Evolutionary conservation across 2,113 vertebrate species (phyloP), one percentile per base, ranked within the genome.

Genomic region (Otis tarda): DNA sequence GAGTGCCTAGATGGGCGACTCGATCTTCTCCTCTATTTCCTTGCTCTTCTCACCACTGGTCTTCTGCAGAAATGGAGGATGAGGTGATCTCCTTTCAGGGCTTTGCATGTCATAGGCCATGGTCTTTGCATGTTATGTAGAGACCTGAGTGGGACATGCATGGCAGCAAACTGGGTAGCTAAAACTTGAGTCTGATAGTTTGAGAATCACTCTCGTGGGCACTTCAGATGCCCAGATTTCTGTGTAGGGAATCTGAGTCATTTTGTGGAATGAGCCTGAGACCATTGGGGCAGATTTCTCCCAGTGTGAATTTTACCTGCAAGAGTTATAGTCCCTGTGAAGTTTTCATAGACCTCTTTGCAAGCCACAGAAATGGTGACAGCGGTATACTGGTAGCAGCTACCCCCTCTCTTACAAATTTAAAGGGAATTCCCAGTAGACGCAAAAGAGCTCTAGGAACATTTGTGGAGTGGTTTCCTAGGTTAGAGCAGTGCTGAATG

Each of bases 401-500:
- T 37, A 16, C 30, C 70, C 64, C 43, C 25, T 20, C 41, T 7
- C 65, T 35, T n/a, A 7, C 21, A 61, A 63, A 55, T 24, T 41
- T 25, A 22, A 17, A 70, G 78, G 57, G 91, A 87, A n/a, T 87
- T 95, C 82, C 69, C 47, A 43, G 85, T 25, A 12, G 3, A 17
- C 68, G 52, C 69, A 77, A 8, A 83, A 13, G 52, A 82, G 35
- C 67, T 70, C 50, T 23, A n/a, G 86, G 65, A 56, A 57, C 15
- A 1, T 61, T 75, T 85, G 65, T 79, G 86, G 49, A 84, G 83
- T 61, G 10, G 43, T 37, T 87, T 67, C 75, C 61, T 47, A 28
- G 79, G 88, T 85, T 47, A 73, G 82, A 92, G 64, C 82, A 64
- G 85, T 22, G 81, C 60, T 70, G 74, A 37, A 77, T 31, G 52